phyloP scores from a whole-genome alignment of 2,113 vertebrate species.

The Limnothrissa miodon region DNA sequence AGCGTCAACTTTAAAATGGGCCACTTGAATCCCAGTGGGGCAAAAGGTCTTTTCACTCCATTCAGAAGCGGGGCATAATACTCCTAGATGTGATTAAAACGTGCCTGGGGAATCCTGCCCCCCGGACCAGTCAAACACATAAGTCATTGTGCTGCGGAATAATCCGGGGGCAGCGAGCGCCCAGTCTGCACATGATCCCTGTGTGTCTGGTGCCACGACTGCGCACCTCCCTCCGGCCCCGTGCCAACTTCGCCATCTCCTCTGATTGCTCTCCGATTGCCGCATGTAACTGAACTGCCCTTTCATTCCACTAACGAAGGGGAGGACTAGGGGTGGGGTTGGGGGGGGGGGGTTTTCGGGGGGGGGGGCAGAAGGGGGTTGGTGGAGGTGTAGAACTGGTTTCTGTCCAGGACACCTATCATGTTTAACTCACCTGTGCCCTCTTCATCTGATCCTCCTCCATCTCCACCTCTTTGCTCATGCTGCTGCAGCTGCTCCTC shows the following conservation, averaged over 20 bases:
- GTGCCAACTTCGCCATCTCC: neutral
- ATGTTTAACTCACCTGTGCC: constrained; percentile 72
- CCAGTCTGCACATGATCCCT: constrained; percentile 5
- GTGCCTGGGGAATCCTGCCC: neutral
- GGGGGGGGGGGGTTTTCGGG: neutral
- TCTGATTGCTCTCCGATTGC: neutral
- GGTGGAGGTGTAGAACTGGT: neutral
- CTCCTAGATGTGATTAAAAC: constrained; percentile 1
- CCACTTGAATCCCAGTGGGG: neutral
- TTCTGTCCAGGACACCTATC: neutral
- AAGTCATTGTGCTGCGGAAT: constrained; percentile 4
- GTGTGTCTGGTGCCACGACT: neutral
- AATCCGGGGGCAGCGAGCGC: neutral
- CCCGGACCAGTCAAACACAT: neutral
- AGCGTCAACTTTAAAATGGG: neutral
- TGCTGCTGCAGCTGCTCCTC: neutral
- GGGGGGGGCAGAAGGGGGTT: neutral
- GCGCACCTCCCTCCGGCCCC: neutral
- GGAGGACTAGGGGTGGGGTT: neutral
- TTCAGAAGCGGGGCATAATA: neutral
- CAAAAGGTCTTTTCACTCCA: neutral
- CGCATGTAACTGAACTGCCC: constrained; percentile 6
- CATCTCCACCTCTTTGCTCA: neutral
- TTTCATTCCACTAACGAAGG: constrained; percentile 2
- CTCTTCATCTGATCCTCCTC: constrained; percentile 78